Evolutionary conservation across 1,140 invertebrate genomes (phyloP).

Genomic region (Caenorhabditis brenneri): DNA sequence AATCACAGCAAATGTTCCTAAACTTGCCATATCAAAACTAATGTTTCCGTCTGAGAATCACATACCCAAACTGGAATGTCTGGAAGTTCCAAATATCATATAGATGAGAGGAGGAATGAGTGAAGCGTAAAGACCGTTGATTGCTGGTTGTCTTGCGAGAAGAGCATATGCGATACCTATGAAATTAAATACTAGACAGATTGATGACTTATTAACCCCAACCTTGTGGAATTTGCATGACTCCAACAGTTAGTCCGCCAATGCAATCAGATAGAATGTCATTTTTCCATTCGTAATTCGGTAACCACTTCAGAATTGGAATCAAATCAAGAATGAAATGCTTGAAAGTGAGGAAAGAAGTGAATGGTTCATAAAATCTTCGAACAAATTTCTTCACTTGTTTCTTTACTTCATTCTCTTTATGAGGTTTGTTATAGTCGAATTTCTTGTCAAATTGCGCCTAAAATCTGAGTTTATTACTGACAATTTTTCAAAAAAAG

Average conservation of each 20-base stretch:
- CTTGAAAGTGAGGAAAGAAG: conserved; percentile 58
- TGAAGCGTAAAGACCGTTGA: conserved; percentile 71
- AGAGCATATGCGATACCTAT: conserved; percentile 74
- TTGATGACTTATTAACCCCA: conserved; percentile 40
- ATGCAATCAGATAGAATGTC: conserved; percentile 71
- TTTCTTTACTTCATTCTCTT: conserved; percentile 51
- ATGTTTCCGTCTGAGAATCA: conserved; percentile 59
- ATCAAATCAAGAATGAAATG: conserved; percentile 59
- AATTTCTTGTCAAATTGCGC: conserved; percentile 67
- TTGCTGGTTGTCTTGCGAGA: conserved; percentile 73
- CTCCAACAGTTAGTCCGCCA: conserved; percentile 73
- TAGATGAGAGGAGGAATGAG: conserved; percentile 56
- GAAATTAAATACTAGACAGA: neutral
- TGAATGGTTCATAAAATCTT: conserved; percentile 63
- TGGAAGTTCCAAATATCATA: conserved; percentile 74
- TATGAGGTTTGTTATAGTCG: conserved; percentile 59
- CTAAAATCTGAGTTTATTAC: conserved; percentile 47
- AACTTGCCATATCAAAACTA: neutral
- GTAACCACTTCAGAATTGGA: conserved; percentile 69
- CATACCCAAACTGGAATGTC: conserved; percentile 71
- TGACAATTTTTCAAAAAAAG: neutral
- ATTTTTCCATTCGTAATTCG: conserved; percentile 72
- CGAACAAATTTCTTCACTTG: conserved; percentile 53
- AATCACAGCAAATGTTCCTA: conserved; percentile 71
- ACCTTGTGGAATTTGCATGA: conserved; percentile 74